Percentiles rank a stretch among this genome's conserved stretches.
phyloP scores from a whole-genome alignment of 2,888 invertebrate species.

The Stenurella melanura region DNA sequence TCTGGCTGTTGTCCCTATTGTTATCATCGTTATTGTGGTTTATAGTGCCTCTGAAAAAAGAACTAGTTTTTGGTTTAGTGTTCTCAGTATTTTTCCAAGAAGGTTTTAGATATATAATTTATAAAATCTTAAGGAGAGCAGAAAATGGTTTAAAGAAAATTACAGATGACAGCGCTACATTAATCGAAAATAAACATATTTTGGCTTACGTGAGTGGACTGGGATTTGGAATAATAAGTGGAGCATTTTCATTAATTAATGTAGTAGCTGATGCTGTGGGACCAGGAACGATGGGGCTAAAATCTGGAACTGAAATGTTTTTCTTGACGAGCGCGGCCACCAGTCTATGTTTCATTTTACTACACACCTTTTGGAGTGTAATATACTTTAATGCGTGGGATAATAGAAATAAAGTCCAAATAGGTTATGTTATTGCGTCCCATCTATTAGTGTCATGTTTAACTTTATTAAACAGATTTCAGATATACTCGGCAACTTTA shows the following conservation, averaged over 20 bases:
- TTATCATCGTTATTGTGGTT: constrained; percentile 94
- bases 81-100: constrained; percentile 96
- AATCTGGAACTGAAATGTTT: constrained; percentile 89
- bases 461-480: constrained; percentile 84
- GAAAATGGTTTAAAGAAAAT: constrained; percentile 94
- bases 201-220: constrained; percentile 97
- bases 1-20: constrained; percentile 94
- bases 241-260: constrained; percentile 95
- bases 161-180: constrained; percentile 80
- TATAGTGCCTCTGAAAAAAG: constrained; percentile 84
- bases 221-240: constrained; percentile 97
- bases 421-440: constrained; percentile 83
- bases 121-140: constrained; percentile 86
- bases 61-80: constrained; percentile 89
- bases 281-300: constrained; percentile 95
- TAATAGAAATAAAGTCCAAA: constrained; percentile 81
- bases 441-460: constrained; percentile 88
- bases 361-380: constrained; percentile 97
- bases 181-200: constrained; percentile 92
- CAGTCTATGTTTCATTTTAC: constrained; percentile 90
- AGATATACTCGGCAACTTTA: constrained; percentile 82
- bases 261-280: constrained; percentile 96
- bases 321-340: constrained; percentile 92
- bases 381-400: constrained; percentile 92
- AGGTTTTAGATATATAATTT: constrained; percentile 87